These are phyloP conservation scores for Dichetophora obliterata DNA, from an alignment of 2,888 invertebrate species.

Conservation along the genomic window DNA sequence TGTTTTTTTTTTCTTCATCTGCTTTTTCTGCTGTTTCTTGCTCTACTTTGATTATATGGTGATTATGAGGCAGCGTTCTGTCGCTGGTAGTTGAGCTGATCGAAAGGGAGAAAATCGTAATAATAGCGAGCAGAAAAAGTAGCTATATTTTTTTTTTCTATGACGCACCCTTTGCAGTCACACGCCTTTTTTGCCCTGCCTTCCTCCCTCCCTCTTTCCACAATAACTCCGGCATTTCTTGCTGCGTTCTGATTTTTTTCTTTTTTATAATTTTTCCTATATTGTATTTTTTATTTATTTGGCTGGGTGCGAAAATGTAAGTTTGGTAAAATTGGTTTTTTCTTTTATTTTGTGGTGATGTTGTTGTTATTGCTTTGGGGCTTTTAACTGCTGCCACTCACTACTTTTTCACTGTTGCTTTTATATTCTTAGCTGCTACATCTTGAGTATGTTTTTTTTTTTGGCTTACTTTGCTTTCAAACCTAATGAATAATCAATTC, in stretches of 20 bases:
- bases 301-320: background rate
- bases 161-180: background rate
- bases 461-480: background rate
- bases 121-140: constrained; percentile 5
- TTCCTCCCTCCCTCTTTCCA: background rate
- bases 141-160: background rate
- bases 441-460: background rate
- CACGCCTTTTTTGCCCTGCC: background rate
- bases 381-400: background rate
- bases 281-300: background rate
- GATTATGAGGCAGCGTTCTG: constrained; percentile 10
- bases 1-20: background rate
- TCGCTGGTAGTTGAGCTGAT: background rate
- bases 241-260: too few relatives aligned
- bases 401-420: background rate
- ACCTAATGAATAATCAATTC: constrained; percentile 29
- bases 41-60: constrained; percentile 21
- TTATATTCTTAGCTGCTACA: background rate
- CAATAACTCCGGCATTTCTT: background rate
- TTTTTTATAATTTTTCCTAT: background rate
- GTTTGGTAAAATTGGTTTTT: background rate
- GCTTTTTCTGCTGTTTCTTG: constrained; percentile 2
- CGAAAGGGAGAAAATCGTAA: background rate
- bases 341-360: constrained; percentile 3
- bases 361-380: background rate